Conservation (phyloP, 2,113 vertebrate genomes). For the Proterorhinus semilunaris region DNA sequence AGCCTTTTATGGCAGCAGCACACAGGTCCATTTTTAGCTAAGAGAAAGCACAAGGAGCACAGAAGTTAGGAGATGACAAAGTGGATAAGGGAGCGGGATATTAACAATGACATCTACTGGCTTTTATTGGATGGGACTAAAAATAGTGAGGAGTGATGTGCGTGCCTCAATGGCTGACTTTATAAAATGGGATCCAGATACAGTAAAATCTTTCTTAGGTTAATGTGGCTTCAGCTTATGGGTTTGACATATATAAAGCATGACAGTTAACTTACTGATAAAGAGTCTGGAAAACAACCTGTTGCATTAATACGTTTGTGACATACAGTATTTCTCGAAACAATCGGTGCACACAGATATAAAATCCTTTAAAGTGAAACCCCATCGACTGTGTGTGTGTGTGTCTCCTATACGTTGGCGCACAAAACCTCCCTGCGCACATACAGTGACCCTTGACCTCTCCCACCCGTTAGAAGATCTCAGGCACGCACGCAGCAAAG, state of each 20-base stretch:
- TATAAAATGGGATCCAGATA: not conserved
- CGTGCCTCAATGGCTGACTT: slow-evolving; percentile 21
- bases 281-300: not conserved
- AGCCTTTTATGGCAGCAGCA: slow-evolving; percentile 67
- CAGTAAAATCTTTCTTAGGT: too few species aligned
- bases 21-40: slow-evolving; percentile 61
- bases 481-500: slow-evolving; percentile 11
- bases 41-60: slow-evolving; percentile 12
- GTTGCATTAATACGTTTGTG: slow-evolving; percentile 2
- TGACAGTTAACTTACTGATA: not conserved
- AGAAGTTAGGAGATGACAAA: slow-evolving; percentile 21
- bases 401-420: slow-evolving; percentile 1
- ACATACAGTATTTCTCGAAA: not conserved
- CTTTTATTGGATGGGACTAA: slow-evolving; percentile 26
- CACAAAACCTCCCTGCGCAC: slow-evolving; percentile 15
- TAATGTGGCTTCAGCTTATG: not conserved
- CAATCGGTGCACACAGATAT: slow-evolving; percentile 1
- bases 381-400: not conserved
- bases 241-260: not conserved
- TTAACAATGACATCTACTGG: slow-evolving; percentile 35
- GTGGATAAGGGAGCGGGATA: slow-evolving; percentile 41
- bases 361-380: slow-evolving; percentile 33
- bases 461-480: slow-evolving; percentile 18
- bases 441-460: slow-evolving; percentile 29
- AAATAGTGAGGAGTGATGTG: slow-evolving; percentile 23